phyloP scores from a whole-genome alignment of 2,888 invertebrate genomes.

The Agonopterix arenella region DNA sequence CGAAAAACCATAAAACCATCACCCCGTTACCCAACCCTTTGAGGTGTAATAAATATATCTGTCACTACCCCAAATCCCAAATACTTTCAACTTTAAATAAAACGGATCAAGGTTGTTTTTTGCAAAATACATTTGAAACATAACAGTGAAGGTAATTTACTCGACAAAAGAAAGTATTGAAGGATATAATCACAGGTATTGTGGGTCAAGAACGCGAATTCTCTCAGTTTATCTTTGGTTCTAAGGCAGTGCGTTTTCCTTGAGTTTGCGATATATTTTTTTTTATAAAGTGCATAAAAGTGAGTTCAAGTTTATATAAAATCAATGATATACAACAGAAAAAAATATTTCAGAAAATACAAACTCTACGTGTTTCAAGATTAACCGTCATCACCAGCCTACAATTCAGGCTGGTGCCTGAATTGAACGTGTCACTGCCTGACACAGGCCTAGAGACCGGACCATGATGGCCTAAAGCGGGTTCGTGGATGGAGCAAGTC shows the following conservation, averaged over 20 bases:
- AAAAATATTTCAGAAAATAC: too few species aligned
- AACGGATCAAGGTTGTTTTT: conserved; percentile 12
- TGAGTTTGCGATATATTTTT: neutral
- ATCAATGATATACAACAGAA: too few species aligned
- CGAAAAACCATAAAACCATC: conserved; percentile 67
- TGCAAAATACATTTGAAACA: neutral
- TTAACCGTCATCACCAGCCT: too few species aligned
- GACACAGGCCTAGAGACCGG: too few species aligned
- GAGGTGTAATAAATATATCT: conserved; percentile 64
- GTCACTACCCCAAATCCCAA: conserved; percentile 28
- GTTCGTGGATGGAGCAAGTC: too few species aligned
- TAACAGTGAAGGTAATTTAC: conserved; percentile 61
- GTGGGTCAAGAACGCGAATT: conserved; percentile 33
- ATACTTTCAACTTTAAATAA: conserved; percentile 22
- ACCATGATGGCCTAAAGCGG: too few species aligned
- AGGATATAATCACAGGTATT: conserved; percentile 62
- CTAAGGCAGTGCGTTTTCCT: conserved; percentile 29
- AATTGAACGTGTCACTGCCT: too few species aligned
- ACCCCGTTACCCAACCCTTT: conserved; percentile 65
- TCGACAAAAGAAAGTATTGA: conserved; percentile 47
- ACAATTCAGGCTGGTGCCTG: too few species aligned
- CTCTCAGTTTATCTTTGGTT: conserved; percentile 45
- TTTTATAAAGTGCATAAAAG: too few species aligned
- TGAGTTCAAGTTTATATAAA: too few species aligned
- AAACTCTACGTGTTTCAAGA: too few species aligned